Percentiles rank a stretch among this genome's conserved stretches.
phyloP scores from a whole-genome alignment of 2,888 invertebrate species.

The Andrena bucephala region DNA sequence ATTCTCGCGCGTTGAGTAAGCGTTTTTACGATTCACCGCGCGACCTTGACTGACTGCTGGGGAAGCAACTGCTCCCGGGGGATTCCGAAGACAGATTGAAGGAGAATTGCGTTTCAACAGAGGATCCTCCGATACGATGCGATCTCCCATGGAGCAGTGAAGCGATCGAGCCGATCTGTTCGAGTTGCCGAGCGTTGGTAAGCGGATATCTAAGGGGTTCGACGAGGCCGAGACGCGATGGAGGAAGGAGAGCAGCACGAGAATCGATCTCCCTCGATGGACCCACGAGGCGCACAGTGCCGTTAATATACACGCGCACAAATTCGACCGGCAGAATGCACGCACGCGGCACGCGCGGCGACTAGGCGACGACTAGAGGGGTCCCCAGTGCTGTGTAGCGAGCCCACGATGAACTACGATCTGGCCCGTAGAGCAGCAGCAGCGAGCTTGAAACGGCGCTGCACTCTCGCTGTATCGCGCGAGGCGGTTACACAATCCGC shows the following conservation, averaged over 20 bases:
- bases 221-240: background rate
- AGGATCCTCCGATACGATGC: no score
- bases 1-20: slow-evolving; percentile 7
- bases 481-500: slow-evolving; percentile 56
- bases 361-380: slow-evolving; percentile 56
- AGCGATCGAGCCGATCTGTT: background rate
- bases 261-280: slow-evolving; percentile 22
- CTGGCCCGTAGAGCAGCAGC: slow-evolving; percentile 48
- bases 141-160: no score
- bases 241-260: background rate
- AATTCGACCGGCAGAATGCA: slow-evolving; percentile 16
- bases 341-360: slow-evolving; percentile 56
- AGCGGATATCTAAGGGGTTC: background rate
- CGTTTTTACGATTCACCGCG: slow-evolving; percentile 7
- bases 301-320: background rate
- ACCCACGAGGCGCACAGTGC: background rate
- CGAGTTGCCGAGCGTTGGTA: background rate
- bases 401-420: slow-evolving; percentile 43
- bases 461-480: slow-evolving; percentile 56
- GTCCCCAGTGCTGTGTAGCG: slow-evolving; percentile 31
- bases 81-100: no score
- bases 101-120: no score
- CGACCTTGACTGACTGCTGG: slow-evolving; percentile 20
- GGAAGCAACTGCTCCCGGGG: background rate
- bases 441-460: slow-evolving; percentile 51